These are phyloP conservation scores for Protobothrops flavoviridis DNA, from an alignment of 2,113 vertebrate species.

Conservation along the genomic window DNA sequence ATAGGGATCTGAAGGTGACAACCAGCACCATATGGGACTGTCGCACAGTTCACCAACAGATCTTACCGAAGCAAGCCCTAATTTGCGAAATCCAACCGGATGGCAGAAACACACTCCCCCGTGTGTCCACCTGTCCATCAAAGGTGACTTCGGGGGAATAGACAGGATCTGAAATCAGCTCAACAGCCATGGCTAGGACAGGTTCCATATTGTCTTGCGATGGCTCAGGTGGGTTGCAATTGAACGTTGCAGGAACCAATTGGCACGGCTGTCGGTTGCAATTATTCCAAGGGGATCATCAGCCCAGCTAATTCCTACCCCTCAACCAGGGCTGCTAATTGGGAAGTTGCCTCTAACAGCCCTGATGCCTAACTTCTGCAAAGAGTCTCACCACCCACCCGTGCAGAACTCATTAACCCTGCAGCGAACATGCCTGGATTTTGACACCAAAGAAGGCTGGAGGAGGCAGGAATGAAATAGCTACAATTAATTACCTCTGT, in stretches of 20 bases:
- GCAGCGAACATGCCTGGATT: conserved; percentile 46
- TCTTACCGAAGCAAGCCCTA: fast-evolving
- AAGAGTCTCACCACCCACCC: fast-evolving
- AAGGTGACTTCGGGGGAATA: background rate
- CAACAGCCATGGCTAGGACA: background rate
- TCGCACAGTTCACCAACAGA: fast-evolving
- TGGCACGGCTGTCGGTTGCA: fast-evolving
- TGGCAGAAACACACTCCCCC: background rate
- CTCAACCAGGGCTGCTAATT: background rate
- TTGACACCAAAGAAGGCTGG: conserved; percentile 50
- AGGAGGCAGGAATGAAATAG: conserved; percentile 57
- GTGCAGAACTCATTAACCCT: conserved; percentile 55
- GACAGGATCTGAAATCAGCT: background rate
- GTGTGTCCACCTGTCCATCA: background rate
- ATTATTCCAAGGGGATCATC: conserved; percentile 19
- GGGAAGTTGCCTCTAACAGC: conserved; percentile 13
- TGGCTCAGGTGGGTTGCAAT: background rate
- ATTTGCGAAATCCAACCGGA: background rate
- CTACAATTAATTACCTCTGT: conserved; percentile 57
- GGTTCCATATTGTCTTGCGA: background rate
- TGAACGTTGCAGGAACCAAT: background rate
- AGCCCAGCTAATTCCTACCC: background rate
- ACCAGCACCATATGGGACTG: too few relatives aligned
- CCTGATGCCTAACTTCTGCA: background rate
- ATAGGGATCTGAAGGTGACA: too few relatives aligned